Evolutionary conservation across 2,113 vertebrate species (phyloP).

Genomic region (Plotosus lineatus): DNA sequence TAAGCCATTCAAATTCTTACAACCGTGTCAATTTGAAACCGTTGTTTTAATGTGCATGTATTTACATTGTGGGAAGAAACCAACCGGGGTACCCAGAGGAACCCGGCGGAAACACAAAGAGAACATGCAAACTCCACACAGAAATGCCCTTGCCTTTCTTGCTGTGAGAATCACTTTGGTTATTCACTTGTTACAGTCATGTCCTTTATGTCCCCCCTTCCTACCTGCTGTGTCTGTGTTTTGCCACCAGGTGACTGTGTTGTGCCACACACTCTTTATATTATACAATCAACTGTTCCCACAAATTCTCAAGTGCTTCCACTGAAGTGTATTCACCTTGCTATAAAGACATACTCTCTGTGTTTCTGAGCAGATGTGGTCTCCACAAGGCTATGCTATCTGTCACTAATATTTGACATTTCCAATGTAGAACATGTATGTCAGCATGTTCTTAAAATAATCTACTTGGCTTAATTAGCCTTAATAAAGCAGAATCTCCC

Average conservation of each 20-base stretch:
- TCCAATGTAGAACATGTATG: background rate
- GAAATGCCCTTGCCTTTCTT: no score
- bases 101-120: no score
- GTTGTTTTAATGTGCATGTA: no score
- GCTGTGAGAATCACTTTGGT: no score
- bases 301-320: background rate
- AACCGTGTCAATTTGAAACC: no score
- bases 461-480: background rate
- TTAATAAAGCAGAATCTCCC: background rate
- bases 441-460: background rate
- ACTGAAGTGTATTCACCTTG: background rate
- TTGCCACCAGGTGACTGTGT: slow-evolving; percentile 4
- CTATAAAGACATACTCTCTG: background rate
- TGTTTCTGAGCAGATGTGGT: background rate
- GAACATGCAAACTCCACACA: no score
- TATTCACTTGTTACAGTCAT: background rate
- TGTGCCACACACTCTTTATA: background rate
- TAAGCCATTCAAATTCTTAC: no score
- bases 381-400: background rate
- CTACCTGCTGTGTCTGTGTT: background rate
- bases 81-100: no score
- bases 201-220: background rate
- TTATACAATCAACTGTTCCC: background rate
- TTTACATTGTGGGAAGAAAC: no score
- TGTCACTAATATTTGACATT: background rate